These are phyloP conservation scores for Paedocypris sp. DNA, from an alignment of 2,113 vertebrate species.

Conservation along the genomic window DNA sequence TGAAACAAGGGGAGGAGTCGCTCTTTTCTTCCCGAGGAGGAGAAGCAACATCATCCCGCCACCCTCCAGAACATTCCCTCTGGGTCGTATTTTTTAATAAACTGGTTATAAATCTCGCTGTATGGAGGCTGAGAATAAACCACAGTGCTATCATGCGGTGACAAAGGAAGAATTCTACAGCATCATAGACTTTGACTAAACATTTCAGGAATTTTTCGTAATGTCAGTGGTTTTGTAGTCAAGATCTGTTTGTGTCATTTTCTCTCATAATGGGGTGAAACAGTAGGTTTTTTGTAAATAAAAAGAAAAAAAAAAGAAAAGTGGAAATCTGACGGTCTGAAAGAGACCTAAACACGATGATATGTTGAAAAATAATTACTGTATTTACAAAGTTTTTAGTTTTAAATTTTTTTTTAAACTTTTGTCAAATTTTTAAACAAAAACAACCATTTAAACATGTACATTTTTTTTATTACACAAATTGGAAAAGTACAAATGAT, in stretches of 20 bases:
- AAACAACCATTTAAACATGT: too few relatives aligned
- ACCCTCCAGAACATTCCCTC: slow-evolving; percentile 9
- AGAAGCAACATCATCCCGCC: slow-evolving; percentile 33
- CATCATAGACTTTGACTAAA: background rate
- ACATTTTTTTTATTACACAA: too few relatives aligned
- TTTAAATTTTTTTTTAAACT: too few relatives aligned
- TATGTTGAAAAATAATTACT: too few relatives aligned
- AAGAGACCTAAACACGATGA: too few relatives aligned
- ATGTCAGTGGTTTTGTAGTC: background rate
- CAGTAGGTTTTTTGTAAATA: background rate
- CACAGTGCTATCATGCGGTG: background rate
- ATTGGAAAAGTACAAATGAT: too few relatives aligned
- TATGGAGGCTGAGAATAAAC: background rate
- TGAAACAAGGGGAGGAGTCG: slow-evolving; percentile 50
- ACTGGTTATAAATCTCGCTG: slow-evolving; percentile 1
- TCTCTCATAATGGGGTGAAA: slow-evolving; percentile 13
- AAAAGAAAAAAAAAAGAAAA: background rate
- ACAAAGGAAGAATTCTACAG: background rate
- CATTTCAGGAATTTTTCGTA: background rate
- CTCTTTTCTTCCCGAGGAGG: slow-evolving; percentile 19
- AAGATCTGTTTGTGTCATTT: background rate
- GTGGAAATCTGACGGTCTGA: slow-evolving; percentile 8
- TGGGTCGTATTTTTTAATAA: slow-evolving; percentile 6
- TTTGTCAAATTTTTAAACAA: too few relatives aligned
- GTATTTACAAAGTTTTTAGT: too few relatives aligned